A percentile compares a stretch with the other conserved stretches of the same genome.
Evolutionary conservation across 1,140 invertebrate genomes (phyloP).

Genomic region (Branchinecta lynchi): DNA sequence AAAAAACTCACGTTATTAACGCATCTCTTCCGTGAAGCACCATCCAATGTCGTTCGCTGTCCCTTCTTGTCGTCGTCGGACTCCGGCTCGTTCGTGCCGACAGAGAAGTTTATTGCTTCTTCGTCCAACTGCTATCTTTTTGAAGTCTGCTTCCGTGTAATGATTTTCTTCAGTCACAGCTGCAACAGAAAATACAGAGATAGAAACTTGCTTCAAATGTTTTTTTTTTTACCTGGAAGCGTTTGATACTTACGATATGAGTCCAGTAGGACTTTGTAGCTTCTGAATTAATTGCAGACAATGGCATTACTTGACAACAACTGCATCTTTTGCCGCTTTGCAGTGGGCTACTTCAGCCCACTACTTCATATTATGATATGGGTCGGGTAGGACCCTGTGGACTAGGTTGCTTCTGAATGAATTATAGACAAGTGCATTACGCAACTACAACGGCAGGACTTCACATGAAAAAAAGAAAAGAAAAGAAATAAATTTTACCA

Average conservation of each 20-base stretch:
- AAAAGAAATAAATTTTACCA: neutral
- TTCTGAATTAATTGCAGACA: too few relatives aligned
- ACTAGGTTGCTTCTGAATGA: neutral
- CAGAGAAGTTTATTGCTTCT: neutral
- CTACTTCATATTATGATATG: neutral
- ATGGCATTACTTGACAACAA: too few relatives aligned
- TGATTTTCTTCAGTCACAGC: neutral
- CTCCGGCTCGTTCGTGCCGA: neutral
- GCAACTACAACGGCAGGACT: neutral
- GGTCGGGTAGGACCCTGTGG: neutral
- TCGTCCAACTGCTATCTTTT: neutral
- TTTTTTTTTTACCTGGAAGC: neutral
- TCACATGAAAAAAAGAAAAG: neutral
- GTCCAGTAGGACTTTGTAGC: too few relatives aligned
- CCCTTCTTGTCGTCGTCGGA: neutral
- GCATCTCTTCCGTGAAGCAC: neutral
- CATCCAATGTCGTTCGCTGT: neutral
- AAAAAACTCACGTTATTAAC: conserved; percentile 5
- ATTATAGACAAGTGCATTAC: neutral
- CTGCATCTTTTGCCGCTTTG: too few relatives aligned
- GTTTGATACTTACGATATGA: neutral
- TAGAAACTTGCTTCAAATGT: neutral
- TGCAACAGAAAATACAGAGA: neutral
- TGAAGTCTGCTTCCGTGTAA: neutral
- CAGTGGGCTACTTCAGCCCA: too few relatives aligned